A percentile compares a stretch with the other conserved stretches of the same genome.
phyloP scores from a whole-genome alignment of 1,140 invertebrate genomes.

The Thaumatotibia leucotreta region DNA sequence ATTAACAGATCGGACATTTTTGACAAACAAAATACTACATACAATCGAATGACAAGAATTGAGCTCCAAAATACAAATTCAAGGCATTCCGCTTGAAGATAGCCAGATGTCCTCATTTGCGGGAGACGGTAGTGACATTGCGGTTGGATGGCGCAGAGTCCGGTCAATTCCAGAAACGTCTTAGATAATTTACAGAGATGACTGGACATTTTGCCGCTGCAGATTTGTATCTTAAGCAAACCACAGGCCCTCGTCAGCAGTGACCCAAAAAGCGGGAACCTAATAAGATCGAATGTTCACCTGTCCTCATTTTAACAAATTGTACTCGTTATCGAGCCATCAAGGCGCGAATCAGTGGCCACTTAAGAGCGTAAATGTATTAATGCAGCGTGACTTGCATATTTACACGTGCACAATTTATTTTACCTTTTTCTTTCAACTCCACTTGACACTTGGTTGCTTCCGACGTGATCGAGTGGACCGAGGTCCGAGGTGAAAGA shows the following conservation, averaged over 20 bases:
- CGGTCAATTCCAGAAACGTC: conserved; percentile 7
- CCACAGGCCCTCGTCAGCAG: not conserved
- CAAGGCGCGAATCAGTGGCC: not conserved
- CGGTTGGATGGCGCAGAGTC: not conserved
- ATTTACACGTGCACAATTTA: not conserved
- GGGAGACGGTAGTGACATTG: not conserved
- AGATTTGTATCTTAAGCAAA: not conserved
- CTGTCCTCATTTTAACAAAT: not conserved
- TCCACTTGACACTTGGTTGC: conserved; percentile 1
- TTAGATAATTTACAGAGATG: conserved; percentile 2
- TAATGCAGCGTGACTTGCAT: not conserved
- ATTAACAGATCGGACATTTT: no score
- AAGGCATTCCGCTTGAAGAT: not conserved
- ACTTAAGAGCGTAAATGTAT: not conserved
- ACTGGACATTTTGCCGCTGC: not conserved
- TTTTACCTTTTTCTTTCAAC: no score
- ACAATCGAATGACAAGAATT: not conserved
- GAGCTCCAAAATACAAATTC: not conserved
- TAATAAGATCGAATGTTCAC: not conserved
- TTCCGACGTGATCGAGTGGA: conserved; percentile 8
- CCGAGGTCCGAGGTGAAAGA: conserved; percentile 6
- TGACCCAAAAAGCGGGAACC: not conserved
- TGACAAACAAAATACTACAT: not conserved
- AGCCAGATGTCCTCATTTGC: conserved; percentile 12
- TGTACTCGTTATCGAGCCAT: not conserved